Conservation (phyloP, 2,888 invertebrate species). For the Leptothorax acervorum region DNA sequence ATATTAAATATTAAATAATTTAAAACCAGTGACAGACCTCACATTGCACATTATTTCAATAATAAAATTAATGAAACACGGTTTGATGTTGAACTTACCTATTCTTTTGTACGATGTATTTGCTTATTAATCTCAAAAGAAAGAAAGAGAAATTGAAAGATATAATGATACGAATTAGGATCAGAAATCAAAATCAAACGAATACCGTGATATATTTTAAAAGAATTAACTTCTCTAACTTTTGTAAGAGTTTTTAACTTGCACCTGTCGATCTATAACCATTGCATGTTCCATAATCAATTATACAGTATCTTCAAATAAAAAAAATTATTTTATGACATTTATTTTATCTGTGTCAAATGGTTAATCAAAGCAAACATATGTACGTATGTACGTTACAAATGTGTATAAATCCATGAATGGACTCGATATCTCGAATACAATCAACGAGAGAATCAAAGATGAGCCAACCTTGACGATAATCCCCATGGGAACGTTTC, state of each 20-base stretch:
- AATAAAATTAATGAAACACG: not conserved
- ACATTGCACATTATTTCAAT: not conserved
- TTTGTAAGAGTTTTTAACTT: not conserved
- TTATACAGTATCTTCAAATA: conserved; percentile 5
- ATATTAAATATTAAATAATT: not conserved
- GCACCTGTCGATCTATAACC: not conserved
- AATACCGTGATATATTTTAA: not conserved
- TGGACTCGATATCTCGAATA: conserved; percentile 6
- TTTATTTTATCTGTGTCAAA: not conserved
- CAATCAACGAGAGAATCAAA: conserved; percentile 15
- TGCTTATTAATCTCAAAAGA: not conserved
- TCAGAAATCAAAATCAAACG: not conserved
- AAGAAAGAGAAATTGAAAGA: not conserved
- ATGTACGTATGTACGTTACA: not conserved
- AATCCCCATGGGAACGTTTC: conserved; percentile 34
- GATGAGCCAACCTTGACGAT: conserved; percentile 18
- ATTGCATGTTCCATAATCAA: conserved; percentile 22
- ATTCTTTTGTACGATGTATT: not conserved
- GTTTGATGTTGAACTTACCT: not conserved
- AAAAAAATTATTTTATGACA: not conserved
- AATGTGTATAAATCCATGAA: not conserved
- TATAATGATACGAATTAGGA: not conserved
- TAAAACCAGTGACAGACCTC: not conserved
- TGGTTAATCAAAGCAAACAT: not conserved
- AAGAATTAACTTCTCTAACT: not conserved